Evolutionary conservation across 2,888 invertebrate species (phyloP), one percentile per base, ranked within the genome.

Genomic region (Atherix ibis): DNA sequence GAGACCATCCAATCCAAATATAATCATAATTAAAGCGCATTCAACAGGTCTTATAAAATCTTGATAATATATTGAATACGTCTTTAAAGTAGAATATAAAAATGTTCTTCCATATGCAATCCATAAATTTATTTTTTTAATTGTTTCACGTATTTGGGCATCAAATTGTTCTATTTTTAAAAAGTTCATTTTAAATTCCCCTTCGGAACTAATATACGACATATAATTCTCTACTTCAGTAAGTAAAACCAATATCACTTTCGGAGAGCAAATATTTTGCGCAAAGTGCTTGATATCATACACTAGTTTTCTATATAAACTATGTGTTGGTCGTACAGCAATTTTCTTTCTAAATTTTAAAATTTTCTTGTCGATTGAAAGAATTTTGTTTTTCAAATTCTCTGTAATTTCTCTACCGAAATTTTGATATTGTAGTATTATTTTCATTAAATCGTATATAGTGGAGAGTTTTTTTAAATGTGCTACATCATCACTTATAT

Each of bases 21-120:
- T 59, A 38, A 82, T 66, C 59, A 80, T 76, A 1, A 72, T 66
- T 5, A 83, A 52, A 0, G 78, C 76, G 35, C 70, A 65, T 31
- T 78, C 63, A 13, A 88, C 58, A 0, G 87, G 84, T 39, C 73
- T 67, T 0, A 78, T 68, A 33, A 91, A 63, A 53, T 91, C 91
- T 0, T 79, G 78, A 51, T 84, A 88, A n/a, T 72, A 71, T 3
- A 70, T 63, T 0, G 68, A 61, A 50, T 72, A 79, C 1, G 55
- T 56, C 3, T 48, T 55, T 16, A 72, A 64, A 0, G 52, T 53
- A 16, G 58, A 53, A 37, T 55, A 46, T 2, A 55, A 40, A 41
- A 61, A 61, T 14, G 52, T 43, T 38, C 55, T 51, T 2, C 58
- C 52, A 41, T 59, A 61, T 4, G 48, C 48, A 24, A 58, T 48